Base-by-base conservation (phyloP, 2,888 invertebrate genomes). In the Myopa tessellatipennis region DNA sequence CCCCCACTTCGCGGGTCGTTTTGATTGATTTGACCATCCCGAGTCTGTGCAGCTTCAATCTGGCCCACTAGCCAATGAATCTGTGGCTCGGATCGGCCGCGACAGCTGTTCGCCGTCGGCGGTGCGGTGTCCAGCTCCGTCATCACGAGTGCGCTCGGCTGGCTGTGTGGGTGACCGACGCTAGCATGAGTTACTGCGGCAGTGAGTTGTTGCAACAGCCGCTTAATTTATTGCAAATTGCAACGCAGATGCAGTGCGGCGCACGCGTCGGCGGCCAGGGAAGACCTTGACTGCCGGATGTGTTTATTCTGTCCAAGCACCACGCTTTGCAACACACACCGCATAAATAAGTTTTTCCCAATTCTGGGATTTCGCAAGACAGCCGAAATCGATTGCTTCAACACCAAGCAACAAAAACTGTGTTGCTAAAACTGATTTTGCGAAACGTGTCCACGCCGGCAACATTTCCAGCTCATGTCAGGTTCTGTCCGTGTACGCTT, bases 171-270 rank as follows among this genome's bases (percentile, higher is more conserved):
- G n/a, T n/a, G 45, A 55, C 8, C 55, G 55, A 55, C 50, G 50
- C 14, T 14, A 63, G 40, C 26, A 73, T 74, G 65, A 73, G 34
- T 73, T 73, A 73, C 60, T 61, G 61, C 26, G 26, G 63, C 50
- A 34, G 50, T 50, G 34, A 61, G 18, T 55, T 10, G 52, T 18
- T 26, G 61, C 61, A 61, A 26, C 61, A 12, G 74, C 50, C 65
- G 61, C 40, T 55, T 68, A 74, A 68, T 74, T 74, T 67, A 68
- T 68, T 55, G 58, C 74, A 74, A 74, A 74, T 74, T 74, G 36
- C 63, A 74, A 68, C 68, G 74, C 67, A 67, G 74, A n/a, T 74
- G 52, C 26, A 70, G 38, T 4, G 18, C 26, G 58, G 16, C 71
- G 60, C 58, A 26, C 12, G 60, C 58, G 38, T 71, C 36, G 71